A percentile compares a stretch with the other conserved stretches of the same genome.
Evolutionary conservation across 2,113 vertebrate genomes (phyloP).

Genomic region (Orcinus orca): DNA sequence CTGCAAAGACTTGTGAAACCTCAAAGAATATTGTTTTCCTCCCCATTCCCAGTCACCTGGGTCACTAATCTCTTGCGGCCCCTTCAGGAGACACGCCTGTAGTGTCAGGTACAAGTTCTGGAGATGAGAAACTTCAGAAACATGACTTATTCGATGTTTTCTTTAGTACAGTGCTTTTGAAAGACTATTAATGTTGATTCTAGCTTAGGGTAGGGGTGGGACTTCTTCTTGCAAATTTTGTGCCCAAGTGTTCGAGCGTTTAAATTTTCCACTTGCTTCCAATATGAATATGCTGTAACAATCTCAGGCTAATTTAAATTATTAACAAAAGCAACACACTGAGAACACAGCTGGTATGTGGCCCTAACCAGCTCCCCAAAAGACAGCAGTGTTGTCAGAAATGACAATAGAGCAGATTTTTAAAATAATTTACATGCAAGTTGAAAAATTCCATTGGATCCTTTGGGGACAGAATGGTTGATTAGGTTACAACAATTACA

Average conservation of each 20-base stretch:
- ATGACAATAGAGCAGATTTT: background rate
- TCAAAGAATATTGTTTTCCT: background rate
- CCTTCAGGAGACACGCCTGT: background rate
- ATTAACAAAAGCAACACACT: background rate
- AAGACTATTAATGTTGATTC: background rate
- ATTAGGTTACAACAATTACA: background rate
- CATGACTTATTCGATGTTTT: background rate
- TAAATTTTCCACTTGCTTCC: background rate
- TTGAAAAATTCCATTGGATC: background rate
- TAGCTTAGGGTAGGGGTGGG: background rate
- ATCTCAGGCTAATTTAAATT: background rate
- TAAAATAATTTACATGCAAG: constrained; percentile 60
- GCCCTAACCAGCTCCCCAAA: background rate
- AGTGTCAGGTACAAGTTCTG: background rate
- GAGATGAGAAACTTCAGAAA: background rate
- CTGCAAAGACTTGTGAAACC: background rate
- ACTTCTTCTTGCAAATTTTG: background rate
- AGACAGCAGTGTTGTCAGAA: background rate
- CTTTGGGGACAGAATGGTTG: background rate
- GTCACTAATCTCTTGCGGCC: background rate
- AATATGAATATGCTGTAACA: background rate
- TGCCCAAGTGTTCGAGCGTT: background rate
- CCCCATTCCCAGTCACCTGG: background rate
- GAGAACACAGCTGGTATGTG: background rate
- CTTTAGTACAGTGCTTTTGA: background rate